Evolutionary conservation across 2,797 vertebrate genomes (phyloP).

Genomic region (Bradypodion ventrale): DNA sequence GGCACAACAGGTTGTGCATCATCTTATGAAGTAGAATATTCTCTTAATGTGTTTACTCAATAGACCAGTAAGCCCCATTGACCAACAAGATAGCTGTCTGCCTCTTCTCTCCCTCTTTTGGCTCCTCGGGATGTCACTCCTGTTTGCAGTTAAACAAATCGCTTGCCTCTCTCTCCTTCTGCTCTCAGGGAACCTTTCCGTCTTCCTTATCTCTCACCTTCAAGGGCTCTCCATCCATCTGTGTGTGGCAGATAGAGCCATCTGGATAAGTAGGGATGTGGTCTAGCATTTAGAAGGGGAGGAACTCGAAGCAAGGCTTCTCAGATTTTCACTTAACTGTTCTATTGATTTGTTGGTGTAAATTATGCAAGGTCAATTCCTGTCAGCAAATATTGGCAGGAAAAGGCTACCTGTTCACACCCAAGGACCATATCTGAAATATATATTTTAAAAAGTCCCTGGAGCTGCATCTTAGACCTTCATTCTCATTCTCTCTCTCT

Average conservation of each 20-base stretch:
- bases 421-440: background rate
- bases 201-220: conserved; percentile 22
- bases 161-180: conserved; percentile 23
- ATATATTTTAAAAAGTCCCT: background rate
- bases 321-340: conserved; percentile 11
- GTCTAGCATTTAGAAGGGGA: conserved; percentile 1
- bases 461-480: background rate
- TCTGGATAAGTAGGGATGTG: background rate
- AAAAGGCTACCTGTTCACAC: background rate
- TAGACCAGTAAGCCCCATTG: conserved; percentile 21
- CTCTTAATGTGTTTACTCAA: conserved; percentile 35
- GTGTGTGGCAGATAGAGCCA: conserved; percentile 7
- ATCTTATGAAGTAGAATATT: conserved; percentile 9
- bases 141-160: conserved; percentile 32
- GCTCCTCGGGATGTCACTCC: conserved; percentile 17
- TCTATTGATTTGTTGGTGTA: background rate
- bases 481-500: no score
- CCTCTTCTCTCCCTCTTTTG: background rate
- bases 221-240: background rate
- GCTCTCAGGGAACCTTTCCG: background rate
- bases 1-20: conserved; percentile 16
- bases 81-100: background rate
- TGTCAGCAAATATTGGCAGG: background rate
- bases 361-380: conserved; percentile 23
- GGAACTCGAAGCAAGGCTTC: background rate